Evolutionary conservation across 2,888 invertebrate species (phyloP).

Genomic region (Lycaena phlaeas): DNA sequence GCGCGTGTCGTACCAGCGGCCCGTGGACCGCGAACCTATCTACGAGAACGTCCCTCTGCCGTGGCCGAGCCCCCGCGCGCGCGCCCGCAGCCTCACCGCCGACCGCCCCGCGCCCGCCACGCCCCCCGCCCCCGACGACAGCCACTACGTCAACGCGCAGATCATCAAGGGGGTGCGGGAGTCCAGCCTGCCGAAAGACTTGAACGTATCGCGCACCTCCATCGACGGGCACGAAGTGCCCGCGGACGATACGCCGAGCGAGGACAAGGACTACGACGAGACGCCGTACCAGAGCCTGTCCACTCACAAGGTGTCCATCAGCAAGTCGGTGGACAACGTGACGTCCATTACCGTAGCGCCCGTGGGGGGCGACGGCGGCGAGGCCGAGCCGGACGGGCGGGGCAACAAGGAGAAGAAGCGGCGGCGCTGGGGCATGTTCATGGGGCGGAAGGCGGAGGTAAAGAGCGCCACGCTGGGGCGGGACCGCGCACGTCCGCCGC

Average conservation of each 20-base stretch:
- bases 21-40: conserved; percentile 79
- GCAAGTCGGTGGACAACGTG: conserved; percentile 44
- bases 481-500: conserved; percentile 66
- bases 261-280: conserved; percentile 38
- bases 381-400: conserved; percentile 35
- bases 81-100: conserved; percentile 49
- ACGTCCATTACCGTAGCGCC: conserved; percentile 48
- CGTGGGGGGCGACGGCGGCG: conserved; percentile 15
- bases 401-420: conserved; percentile 74
- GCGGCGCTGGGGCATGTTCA: conserved; percentile 79
- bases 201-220: conserved; percentile 31
- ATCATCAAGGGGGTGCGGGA: conserved; percentile 56
- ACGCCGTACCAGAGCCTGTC: conserved; percentile 63
- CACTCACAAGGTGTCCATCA: conserved; percentile 46
- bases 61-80: conserved; percentile 65
- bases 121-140: conserved; percentile 35
- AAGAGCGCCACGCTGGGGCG: conserved; percentile 81
- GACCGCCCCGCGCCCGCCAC: conserved; percentile 31
- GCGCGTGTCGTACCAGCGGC: conserved; percentile 50
- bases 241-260: neutral
- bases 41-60: conserved; percentile 86
- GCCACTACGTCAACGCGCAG: conserved; percentile 63
- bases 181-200: conserved; percentile 51
- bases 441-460: conserved; percentile 74
- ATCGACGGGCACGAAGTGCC: no score